Conservation (phyloP, 2,113 vertebrate species). For the Naja naja region DNA sequence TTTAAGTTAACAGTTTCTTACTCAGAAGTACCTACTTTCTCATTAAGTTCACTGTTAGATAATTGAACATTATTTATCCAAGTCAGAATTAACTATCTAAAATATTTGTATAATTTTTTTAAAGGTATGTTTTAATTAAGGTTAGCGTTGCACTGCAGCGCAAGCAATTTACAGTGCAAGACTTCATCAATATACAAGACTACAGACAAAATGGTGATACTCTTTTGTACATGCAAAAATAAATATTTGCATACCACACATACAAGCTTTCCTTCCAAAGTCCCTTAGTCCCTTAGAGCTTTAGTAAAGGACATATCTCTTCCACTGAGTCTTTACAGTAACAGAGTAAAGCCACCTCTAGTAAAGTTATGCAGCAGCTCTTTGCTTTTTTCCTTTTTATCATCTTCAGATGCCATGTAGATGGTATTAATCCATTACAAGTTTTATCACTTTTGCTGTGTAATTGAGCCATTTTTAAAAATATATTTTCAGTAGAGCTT, state of each 20-base stretch:
- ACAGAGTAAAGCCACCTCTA: neutral
- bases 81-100: constrained; percentile 12
- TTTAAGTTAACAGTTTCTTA: constrained; percentile 35
- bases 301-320: constrained; percentile 1
- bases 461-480: neutral
- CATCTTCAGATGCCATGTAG: neutral
- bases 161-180: constrained; percentile 7
- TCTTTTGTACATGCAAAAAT: constrained; percentile 17
- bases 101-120: constrained; percentile 24
- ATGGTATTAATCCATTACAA: neutral
- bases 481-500: neutral
- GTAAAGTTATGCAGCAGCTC: neutral
- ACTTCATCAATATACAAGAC: constrained; percentile 14
- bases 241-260: constrained; percentile 22
- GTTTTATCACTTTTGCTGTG: neutral
- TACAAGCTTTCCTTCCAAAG: neutral
- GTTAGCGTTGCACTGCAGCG: neutral
- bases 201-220: constrained; percentile 10
- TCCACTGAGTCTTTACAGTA: neutral
- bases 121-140: constrained; percentile 28
- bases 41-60: constrained; percentile 20
- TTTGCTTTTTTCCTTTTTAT: neutral
- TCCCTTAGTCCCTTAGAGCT: constrained; percentile 1
- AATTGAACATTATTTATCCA: constrained; percentile 18
- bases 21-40: neutral